phyloP scores from a whole-genome alignment of 1,140 invertebrate genomes.

The Megalopta genalis region DNA sequence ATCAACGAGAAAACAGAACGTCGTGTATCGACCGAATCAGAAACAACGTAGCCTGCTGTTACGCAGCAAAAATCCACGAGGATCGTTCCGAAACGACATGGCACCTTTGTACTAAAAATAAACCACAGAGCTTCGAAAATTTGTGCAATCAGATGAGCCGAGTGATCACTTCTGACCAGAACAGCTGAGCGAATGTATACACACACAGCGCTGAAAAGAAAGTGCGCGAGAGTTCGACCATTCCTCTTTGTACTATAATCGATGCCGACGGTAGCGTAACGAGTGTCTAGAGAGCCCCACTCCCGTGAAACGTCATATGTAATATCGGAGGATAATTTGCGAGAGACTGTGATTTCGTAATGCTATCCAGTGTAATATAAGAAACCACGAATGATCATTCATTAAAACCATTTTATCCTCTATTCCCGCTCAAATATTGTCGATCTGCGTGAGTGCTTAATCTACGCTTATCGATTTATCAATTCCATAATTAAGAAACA shows the following conservation, averaged over 20 bases:
- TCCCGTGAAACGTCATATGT: not conserved
- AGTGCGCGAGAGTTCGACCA: conserved; percentile 29
- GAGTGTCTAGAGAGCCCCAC: not conserved
- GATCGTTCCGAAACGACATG: conserved; percentile 60
- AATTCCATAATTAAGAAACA: too few relatives aligned
- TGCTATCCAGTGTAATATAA: too few relatives aligned
- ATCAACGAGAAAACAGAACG: conserved; percentile 3
- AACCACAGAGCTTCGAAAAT: conserved; percentile 56
- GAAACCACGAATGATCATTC: too few relatives aligned
- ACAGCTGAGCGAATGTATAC: conserved; percentile 59
- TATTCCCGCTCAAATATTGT: too few relatives aligned
- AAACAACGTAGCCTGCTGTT: conserved; percentile 39
- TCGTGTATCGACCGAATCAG: conserved; percentile 51
- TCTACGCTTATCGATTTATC: too few relatives aligned
- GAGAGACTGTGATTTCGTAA: too few relatives aligned
- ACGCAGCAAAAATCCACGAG: conserved; percentile 54
- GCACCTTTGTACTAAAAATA: conserved; percentile 68
- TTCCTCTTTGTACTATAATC: conserved; percentile 26
- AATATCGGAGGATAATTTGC: too few relatives aligned
- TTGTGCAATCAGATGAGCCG: conserved; percentile 38
- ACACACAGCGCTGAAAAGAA: conserved; percentile 37
- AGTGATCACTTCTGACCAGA: conserved; percentile 37
- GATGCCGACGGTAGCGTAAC: conserved; percentile 23
- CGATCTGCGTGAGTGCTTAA: too few relatives aligned
- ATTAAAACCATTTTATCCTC: too few relatives aligned